A percentile compares a stretch with the other conserved stretches of the same genome.
Conservation (phyloP, 2,888 invertebrate genomes). For the Branchipolynoe longqiensis region DNA sequence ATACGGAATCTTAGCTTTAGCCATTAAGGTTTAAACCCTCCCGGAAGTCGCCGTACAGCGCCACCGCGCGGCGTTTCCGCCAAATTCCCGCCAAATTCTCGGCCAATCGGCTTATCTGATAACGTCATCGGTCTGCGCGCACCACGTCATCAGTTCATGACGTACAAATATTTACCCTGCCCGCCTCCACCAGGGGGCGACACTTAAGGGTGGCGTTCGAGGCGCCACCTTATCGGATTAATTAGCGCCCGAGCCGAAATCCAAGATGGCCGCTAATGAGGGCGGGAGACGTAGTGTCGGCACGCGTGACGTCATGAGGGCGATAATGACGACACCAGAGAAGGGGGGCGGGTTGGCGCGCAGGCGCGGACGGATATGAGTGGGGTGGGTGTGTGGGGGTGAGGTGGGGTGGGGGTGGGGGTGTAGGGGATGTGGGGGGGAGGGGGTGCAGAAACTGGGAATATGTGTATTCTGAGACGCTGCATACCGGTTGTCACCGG, state of each 20-base stretch:
- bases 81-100: slow-evolving; percentile 17
- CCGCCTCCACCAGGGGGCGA: not conserved
- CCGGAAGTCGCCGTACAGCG: too few species aligned
- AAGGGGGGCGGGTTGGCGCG: not conserved
- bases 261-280: slow-evolving; percentile 36
- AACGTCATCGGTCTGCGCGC: slow-evolving; percentile 33
- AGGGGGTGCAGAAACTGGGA: too few species aligned
- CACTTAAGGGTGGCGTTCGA: not conserved
- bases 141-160: slow-evolving; percentile 48
- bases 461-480: too few species aligned
- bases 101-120: slow-evolving; percentile 6
- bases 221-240: slow-evolving; percentile 48
- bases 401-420: too few species aligned
- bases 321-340: slow-evolving; percentile 18
- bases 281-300: not conserved
- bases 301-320: slow-evolving; percentile 42
- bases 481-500: too few species aligned
- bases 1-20: too few species aligned
- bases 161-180: slow-evolving; percentile 33
- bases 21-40: too few species aligned
- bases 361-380: not conserved
- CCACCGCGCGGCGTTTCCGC: too few species aligned
- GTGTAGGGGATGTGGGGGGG: too few species aligned
- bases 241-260: slow-evolving; percentile 16
- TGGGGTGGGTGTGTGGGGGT: too few species aligned